These are phyloP conservation scores for Meteorus cinctellus DNA, from an alignment of 2,888 invertebrate species.

Conservation along the genomic window DNA sequence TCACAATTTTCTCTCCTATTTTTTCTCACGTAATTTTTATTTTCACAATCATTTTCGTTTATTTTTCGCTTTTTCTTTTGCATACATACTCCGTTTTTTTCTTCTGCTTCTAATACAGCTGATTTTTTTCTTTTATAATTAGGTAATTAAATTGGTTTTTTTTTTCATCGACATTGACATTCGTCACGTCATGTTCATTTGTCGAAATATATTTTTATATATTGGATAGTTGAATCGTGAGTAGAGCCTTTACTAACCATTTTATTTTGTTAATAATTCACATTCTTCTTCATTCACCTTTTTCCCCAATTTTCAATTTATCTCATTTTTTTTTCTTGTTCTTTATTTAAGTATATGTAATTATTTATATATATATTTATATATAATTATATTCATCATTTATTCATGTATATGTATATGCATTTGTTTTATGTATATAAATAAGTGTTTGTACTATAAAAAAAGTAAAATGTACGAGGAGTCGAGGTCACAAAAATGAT, in stretches of 20 bases:
- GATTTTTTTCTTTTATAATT: constrained; percentile 41
- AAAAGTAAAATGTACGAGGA: constrained; percentile 63
- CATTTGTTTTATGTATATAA: constrained; percentile 61
- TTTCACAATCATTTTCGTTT: background rate
- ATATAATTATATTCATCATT: constrained; percentile 42
- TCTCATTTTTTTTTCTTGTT: constrained; percentile 1
- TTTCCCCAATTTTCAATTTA: background rate
- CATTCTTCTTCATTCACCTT: constrained; percentile 25
- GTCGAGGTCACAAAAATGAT: constrained; percentile 35
- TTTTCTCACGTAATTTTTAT: background rate
- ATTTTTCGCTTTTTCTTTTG: constrained; percentile 35
- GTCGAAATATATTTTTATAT: constrained; percentile 45
- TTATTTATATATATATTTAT: constrained; percentile 42
- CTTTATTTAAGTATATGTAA: constrained; percentile 39
- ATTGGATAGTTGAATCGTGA: constrained; percentile 71
- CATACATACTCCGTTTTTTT: constrained; percentile 25
- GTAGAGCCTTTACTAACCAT: constrained; percentile 68
- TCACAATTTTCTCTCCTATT: constrained; percentile 11
- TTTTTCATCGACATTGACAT: constrained; percentile 32
- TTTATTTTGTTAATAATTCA: constrained; percentile 14
- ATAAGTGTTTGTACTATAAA: constrained; percentile 72
- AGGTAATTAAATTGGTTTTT: constrained; percentile 21
- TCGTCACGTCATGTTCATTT: constrained; percentile 32
- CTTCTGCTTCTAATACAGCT: constrained; percentile 36
- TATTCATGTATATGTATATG: constrained; percentile 43